Conservation (phyloP, 2,888 invertebrate genomes). For the Pristionchus japonicus region DNA sequence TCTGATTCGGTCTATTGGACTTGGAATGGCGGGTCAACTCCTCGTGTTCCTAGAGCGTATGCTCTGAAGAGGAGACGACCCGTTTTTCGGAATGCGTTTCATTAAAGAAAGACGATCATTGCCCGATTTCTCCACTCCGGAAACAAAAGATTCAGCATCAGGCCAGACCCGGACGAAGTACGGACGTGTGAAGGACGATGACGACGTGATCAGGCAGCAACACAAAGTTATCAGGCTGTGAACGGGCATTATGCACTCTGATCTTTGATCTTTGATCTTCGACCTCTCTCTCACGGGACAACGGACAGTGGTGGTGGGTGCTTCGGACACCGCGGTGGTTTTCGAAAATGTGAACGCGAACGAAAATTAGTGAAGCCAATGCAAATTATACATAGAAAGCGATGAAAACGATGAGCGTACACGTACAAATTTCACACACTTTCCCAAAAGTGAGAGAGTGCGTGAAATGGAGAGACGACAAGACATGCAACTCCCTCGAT, state of each 20-base stretch:
- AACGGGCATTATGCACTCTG: constrained; percentile 14
- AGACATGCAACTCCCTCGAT: constrained; percentile 22
- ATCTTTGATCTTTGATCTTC: neutral
- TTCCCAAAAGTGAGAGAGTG: neutral
- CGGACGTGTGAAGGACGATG: neutral
- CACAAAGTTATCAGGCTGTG: constrained; percentile 30
- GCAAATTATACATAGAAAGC: neutral
- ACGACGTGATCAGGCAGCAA: neutral
- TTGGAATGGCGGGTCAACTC: no score
- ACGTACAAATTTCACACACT: neutral
- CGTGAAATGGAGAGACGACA: neutral
- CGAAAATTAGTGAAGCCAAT: neutral
- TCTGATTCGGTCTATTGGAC: no score
- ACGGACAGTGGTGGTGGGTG: constrained; percentile 11
- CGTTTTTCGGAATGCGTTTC: no score
- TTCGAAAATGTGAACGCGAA: neutral
- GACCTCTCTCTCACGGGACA: constrained; percentile 19
- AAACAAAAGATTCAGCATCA: neutral
- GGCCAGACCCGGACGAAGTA: neutral
- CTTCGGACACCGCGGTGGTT: neutral
- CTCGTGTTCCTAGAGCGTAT: no score
- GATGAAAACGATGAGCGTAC: neutral
- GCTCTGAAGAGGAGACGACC: no score
- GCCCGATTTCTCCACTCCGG: neutral
- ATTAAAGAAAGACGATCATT: neutral